Base-by-base conservation (phyloP, 1,140 invertebrate species). In the Drosophila athabasca region DNA sequence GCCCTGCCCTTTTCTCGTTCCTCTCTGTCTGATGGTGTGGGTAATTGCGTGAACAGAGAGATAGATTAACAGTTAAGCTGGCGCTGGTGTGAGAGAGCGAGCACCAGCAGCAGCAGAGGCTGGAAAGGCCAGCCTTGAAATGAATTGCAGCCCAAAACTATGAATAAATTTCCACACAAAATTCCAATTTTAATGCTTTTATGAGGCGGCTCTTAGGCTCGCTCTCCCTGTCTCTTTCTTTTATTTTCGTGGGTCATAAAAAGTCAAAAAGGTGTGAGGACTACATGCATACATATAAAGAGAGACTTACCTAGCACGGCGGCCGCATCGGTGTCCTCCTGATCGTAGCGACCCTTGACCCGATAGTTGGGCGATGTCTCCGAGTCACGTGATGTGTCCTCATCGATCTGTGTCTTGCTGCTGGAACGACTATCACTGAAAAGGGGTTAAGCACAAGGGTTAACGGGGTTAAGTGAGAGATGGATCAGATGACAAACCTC, bases 311-410 rank as follows among this genome's bases (percentile, higher is more conserved):
- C 96, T 51, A 99, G 93, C 96, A 99, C 98, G 92, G 98, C 98
- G 41, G 98, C 98, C 62, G 97, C 98, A 93, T 99, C 98, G 6
- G 97, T 98, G 93, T 98, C 98, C 90, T 98, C 97, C 81, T 96
- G 95, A 92, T 98, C 96, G 92, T 97, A 97, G 61, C 95, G 93
- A 17, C 96, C 95, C 19, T 96, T 93, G 64, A 88, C 94, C 80
- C 96, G 93, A 90, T 95, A 95, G 93, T 95, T 97, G 8, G 97
- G 96, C 62, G 96, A 97, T 29, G 93, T 97, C 92, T 97, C 96
- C 0, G 96, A 97, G 92, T 97, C 96, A 72, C 96, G 93, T 1
- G 97, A 97, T 17, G 96, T 97, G 85, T 98, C 97, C 92, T 98
- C 97, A 73, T 97, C 97, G 88, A 97, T 97, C 70, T 95, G 94